A percentile compares a stretch with the other conserved stretches of the same genome.
Evolutionary conservation across 2,888 invertebrate species (phyloP).

Genomic region (Julus scandinavius): DNA sequence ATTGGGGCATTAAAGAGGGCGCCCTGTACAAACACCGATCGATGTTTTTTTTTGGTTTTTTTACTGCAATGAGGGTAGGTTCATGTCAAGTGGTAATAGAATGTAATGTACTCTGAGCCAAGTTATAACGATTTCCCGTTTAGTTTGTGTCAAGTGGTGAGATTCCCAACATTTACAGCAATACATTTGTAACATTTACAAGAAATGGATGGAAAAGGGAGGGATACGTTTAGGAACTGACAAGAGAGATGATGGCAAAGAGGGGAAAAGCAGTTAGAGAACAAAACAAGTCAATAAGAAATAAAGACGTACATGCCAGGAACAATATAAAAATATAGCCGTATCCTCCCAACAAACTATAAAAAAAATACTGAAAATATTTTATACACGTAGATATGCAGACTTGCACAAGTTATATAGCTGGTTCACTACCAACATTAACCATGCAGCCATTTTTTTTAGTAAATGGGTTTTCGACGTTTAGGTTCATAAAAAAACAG

Average conservation of each 20-base stretch:
- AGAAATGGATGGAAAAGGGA: conserved; percentile 45
- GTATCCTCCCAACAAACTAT: background rate
- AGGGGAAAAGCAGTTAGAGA: conserved; percentile 26
- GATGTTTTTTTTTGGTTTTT: background rate
- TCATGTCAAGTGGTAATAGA: conserved; percentile 43
- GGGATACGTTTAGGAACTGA: conserved; percentile 22
- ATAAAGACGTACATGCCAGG: conserved; percentile 29
- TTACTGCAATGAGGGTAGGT: conserved; percentile 3
- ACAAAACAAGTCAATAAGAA: conserved; percentile 44
- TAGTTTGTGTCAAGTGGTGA: conserved; percentile 42
- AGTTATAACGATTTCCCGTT: conserved; percentile 45
- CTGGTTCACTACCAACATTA: background rate
- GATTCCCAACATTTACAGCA: conserved; percentile 35
- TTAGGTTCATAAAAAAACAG: background rate
- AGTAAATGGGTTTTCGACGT: background rate
- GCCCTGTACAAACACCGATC: conserved; percentile 26
- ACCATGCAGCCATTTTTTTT: background rate
- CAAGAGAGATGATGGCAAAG: conserved; percentile 45
- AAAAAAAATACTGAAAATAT: background rate
- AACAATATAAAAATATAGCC: conserved; percentile 39
- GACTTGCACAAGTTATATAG: background rate
- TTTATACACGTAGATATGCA: background rate
- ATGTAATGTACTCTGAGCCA: conserved; percentile 29
- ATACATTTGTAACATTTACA: conserved; percentile 43
- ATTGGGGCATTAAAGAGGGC: conserved; percentile 13